Percentiles rank a stretch among this genome's conserved stretches.
phyloP scores from a whole-genome alignment of 2,113 vertebrate genomes.

The Canis aureus region DNA sequence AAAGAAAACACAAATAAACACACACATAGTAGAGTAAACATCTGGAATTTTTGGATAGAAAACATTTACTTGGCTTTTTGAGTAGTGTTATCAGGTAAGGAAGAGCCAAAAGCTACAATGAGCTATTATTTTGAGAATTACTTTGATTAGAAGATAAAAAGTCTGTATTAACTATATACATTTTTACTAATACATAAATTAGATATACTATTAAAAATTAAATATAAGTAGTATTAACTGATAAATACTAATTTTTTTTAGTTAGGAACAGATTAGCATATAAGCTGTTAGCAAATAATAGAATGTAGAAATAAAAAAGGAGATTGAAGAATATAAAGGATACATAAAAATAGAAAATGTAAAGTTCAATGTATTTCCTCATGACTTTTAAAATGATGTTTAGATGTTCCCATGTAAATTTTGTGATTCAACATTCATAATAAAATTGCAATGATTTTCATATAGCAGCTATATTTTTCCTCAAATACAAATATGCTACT shows the following conservation, averaged over 20 bases:
- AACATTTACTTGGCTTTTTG: conserved; percentile 23
- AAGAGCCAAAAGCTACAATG: neutral
- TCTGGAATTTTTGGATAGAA: neutral
- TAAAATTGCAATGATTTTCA: conserved; percentile 18
- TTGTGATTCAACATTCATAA: conserved; percentile 48
- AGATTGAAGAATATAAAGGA: conserved; percentile 33
- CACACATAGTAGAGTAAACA: neutral
- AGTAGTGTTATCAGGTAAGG: neutral
- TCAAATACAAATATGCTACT: conserved; percentile 12
- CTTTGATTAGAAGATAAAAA: neutral
- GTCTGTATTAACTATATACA: neutral
- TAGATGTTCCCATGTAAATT: conserved; percentile 54
- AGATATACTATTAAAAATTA: neutral
- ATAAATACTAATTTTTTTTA: conserved; percentile 48
- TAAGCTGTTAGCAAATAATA: neutral
- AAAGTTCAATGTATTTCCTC: neutral
- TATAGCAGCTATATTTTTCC: neutral
- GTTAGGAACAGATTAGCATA: neutral
- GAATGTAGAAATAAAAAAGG: neutral
- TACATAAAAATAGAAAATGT: conserved; percentile 9
- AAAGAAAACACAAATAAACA: neutral
- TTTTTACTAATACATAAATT: conserved; percentile 23
- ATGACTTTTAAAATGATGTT: conserved; percentile 67
- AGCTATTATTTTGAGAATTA: conserved; percentile 24
- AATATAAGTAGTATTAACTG: neutral